Percentiles rank a stretch among this genome's conserved stretches.
These are phyloP conservation scores for Stegastes partitus DNA, from an alignment of 2,113 vertebrate species.

Conservation along the genomic window DNA sequence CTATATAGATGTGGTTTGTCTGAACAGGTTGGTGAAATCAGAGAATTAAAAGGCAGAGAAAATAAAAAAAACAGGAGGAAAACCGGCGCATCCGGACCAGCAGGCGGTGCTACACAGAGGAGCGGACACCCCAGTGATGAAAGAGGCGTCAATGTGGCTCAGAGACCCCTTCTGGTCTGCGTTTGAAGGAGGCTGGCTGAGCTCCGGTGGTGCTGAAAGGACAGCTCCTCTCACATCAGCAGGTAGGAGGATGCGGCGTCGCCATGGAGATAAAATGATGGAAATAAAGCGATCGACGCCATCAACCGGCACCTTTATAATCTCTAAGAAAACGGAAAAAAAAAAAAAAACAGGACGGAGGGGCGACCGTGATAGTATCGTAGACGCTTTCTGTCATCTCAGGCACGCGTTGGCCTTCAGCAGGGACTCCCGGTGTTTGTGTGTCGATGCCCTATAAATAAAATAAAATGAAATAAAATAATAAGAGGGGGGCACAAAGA, in stretches of 20 bases:
- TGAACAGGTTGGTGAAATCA: no score
- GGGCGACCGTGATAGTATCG: not conserved
- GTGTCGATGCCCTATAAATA: not conserved
- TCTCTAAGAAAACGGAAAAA: not conserved
- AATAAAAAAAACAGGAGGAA: not conserved
- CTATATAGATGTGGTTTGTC: not conserved
- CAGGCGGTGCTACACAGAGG: conserved; percentile 77
- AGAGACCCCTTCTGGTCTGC: conserved; percentile 43
- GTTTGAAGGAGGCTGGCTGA: conserved; percentile 60
- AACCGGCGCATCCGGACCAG: conserved; percentile 71
- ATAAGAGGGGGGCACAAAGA: not conserved
- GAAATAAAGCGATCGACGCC: conserved; percentile 20
- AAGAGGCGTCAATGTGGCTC: conserved; percentile 38
- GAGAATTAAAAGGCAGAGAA: not conserved
- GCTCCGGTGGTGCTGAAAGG: conserved; percentile 75
- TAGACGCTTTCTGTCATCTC: conserved; percentile 4
- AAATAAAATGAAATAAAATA: no score
- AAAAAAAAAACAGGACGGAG: not conserved
- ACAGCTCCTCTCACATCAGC: conserved; percentile 70
- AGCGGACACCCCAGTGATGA: conserved; percentile 30
- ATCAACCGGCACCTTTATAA: conserved; percentile 1
- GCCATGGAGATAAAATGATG: conserved; percentile 17
- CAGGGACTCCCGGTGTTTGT: not conserved
- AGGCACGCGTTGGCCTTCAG: not conserved
- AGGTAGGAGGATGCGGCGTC: conserved; percentile 72